phyloP scores from a whole-genome alignment of 1,140 invertebrate genomes.

The Diorhabda carinulata region DNA sequence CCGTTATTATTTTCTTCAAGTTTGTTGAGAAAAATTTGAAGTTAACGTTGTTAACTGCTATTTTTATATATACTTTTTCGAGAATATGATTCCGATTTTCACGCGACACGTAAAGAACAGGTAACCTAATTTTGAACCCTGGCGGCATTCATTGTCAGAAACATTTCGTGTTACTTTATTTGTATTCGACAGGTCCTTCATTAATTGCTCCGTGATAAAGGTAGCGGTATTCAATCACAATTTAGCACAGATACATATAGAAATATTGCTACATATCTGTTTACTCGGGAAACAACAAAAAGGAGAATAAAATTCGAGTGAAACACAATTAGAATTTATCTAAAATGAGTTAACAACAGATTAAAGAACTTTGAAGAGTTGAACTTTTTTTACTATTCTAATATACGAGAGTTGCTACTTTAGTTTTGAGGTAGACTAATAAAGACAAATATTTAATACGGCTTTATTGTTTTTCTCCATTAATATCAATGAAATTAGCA shows the following conservation, averaged over 20 bases:
- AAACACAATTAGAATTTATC: too few relatives aligned
- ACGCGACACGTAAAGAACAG: constrained; percentile 13
- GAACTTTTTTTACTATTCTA: too few relatives aligned
- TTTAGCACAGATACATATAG: neutral
- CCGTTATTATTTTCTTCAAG: constrained; percentile 8
- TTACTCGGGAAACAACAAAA: neutral
- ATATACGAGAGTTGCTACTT: too few relatives aligned
- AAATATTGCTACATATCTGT: neutral
- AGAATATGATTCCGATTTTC: constrained; percentile 19
- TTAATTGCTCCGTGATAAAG: neutral
- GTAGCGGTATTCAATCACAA: neutral
- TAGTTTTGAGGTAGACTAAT: too few relatives aligned
- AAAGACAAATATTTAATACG: too few relatives aligned
- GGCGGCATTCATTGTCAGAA: neutral
- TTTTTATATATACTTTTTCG: neutral
- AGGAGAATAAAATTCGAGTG: too few relatives aligned
- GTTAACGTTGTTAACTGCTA: constrained; percentile 13
- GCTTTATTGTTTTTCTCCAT: too few relatives aligned
- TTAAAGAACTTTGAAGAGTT: too few relatives aligned
- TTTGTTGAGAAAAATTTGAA: constrained; percentile 14
- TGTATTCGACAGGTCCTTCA: neutral
- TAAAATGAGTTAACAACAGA: too few relatives aligned
- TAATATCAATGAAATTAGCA: too few relatives aligned
- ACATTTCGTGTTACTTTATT: neutral
- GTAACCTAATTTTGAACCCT: constrained; percentile 17